A percentile compares a stretch with the other conserved stretches of the same genome.
Evolutionary conservation across 2,797 vertebrate genomes (phyloP).

Genomic region (Sparidentex hasta): DNA sequence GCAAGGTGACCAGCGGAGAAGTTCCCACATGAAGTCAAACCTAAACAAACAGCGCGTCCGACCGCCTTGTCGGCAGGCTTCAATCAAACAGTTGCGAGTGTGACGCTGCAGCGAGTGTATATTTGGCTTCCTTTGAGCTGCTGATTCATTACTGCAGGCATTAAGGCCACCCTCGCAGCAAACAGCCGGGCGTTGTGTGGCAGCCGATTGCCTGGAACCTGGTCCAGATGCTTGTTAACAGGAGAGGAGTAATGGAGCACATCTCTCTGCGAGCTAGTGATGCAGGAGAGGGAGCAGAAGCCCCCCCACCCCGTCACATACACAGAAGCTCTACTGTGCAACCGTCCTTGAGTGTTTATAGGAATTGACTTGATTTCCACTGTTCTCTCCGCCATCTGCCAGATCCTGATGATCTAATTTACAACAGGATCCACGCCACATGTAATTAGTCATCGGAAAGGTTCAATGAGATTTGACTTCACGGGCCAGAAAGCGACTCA

Average conservation of each 20-base stretch:
- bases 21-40: conserved; percentile 55
- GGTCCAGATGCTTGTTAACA: conserved; percentile 68
- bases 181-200: conserved; percentile 68
- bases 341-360: conserved; percentile 48
- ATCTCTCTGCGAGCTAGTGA: conserved; percentile 55
- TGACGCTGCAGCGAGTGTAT: conserved; percentile 53
- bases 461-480: conserved; percentile 64
- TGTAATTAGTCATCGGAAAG: conserved; percentile 68
- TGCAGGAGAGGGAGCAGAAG: conserved; percentile 46
- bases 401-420: conserved; percentile 73
- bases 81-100: conserved; percentile 44
- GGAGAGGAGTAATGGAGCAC: conserved; percentile 60
- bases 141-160: conserved; percentile 58
- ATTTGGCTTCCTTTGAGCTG: conserved; percentile 69
- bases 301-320: conserved; percentile 29
- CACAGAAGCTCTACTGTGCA: conserved; percentile 74
- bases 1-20: conserved; percentile 37
- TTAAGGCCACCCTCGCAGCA: conserved; percentile 70
- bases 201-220: conserved; percentile 64
- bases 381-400: conserved; percentile 50
- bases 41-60: conserved; percentile 60
- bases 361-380: conserved; percentile 48
- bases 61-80: conserved; percentile 57
- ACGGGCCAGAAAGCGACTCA: conserved; percentile 42
- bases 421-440: conserved; percentile 53